Percentiles rank a stretch among this genome's conserved stretches.
Conservation (phyloP, 2,113 vertebrate species). For the Dendropsophus ebraccatus region DNA sequence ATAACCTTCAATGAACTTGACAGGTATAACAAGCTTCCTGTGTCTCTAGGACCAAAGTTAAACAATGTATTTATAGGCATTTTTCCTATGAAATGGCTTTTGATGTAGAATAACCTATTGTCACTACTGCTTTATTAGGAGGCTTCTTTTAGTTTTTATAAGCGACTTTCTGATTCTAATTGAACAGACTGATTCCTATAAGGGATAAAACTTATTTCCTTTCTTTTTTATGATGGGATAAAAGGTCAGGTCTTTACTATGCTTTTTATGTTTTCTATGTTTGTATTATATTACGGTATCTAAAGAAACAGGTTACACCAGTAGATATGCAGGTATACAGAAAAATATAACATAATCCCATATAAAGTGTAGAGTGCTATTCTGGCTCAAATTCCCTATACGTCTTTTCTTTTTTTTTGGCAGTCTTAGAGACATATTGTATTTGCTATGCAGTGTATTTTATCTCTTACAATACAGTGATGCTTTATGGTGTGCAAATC, state of each 20-base stretch:
- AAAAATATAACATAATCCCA: neutral
- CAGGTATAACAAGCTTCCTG: neutral
- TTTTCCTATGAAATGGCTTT: neutral
- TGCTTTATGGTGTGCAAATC: too few species aligned
- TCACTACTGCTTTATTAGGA: neutral
- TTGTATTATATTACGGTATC: neutral
- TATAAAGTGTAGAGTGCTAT: neutral
- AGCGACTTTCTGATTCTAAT: neutral
- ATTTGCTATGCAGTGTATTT: neutral
- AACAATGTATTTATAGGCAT: neutral
- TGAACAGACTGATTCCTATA: neutral
- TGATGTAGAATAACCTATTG: slow-evolving; percentile 7
- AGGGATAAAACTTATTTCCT: neutral
- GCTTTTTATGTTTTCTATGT: neutral
- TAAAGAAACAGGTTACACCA: neutral
- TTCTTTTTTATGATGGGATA: neutral
- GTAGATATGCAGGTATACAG: neutral
- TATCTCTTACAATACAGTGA: neutral
- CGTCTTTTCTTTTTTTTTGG: neutral
- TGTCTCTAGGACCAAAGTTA: neutral
- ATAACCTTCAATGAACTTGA: slow-evolving; percentile 1
- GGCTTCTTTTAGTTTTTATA: neutral
- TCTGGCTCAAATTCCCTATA: neutral
- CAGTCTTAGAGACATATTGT: neutral
- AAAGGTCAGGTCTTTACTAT: neutral